Conservation (phyloP, 1,140 invertebrate species). For the Sweltsa coloradensis region DNA sequence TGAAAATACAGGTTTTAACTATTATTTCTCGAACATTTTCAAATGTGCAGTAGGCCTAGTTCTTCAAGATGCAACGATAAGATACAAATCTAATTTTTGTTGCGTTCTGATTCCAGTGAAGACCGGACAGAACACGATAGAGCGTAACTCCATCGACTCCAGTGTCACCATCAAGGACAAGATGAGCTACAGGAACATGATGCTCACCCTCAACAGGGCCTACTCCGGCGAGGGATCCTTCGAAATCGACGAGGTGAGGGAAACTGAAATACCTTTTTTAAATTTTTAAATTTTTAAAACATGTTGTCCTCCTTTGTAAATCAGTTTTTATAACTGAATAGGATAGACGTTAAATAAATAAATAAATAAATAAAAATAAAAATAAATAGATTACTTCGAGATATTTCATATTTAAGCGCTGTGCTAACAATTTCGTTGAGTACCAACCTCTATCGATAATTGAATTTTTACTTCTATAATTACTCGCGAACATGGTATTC, state of each 20-base stretch:
- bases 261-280: background rate
- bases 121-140: conserved; percentile 28
- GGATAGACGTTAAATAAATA: background rate
- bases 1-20: background rate
- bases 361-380: too few species aligned
- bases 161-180: conserved; percentile 25
- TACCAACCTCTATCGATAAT: too few species aligned
- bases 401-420: too few species aligned
- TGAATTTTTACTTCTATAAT: too few species aligned
- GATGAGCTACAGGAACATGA: conserved; percentile 24
- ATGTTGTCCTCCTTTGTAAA: background rate
- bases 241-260: conserved; percentile 17
- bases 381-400: too few species aligned
- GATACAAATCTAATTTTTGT: too few species aligned
- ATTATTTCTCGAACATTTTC: background rate
- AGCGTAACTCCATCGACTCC: conserved; percentile 29
- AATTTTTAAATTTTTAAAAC: background rate
- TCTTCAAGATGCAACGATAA: too few species aligned
- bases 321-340: background rate
- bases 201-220: conserved; percentile 23
- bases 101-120: conserved; percentile 24
- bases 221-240: conserved; percentile 20
- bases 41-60: too few species aligned
- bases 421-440: too few species aligned
- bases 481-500: too few species aligned